Conservation (phyloP, 2,113 vertebrate genomes). For the Clarias macrocephalus region DNA sequence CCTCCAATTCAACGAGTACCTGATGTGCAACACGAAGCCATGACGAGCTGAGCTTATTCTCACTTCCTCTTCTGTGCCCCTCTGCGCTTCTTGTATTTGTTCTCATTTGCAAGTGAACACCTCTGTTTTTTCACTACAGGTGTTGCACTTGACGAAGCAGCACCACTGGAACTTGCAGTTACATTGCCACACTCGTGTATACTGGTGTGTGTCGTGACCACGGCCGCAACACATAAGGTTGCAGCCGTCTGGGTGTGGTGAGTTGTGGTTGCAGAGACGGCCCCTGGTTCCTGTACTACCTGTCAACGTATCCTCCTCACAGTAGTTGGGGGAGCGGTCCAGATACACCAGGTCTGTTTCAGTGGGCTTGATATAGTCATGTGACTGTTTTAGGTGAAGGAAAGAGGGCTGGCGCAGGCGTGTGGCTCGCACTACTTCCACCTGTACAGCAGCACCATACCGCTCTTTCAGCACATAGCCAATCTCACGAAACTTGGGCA, state of each 20-base stretch:
- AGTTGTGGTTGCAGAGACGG: constrained; percentile 93
- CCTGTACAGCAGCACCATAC: constrained; percentile 88
- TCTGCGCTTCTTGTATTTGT: background rate
- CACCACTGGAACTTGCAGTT: constrained; percentile 99
- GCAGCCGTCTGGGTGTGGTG: constrained; percentile 81
- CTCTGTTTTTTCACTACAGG: constrained; percentile 92
- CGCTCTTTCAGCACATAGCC: constrained; percentile 94
- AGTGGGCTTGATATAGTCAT: constrained; percentile 93
- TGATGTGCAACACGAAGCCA: constrained; percentile 82
- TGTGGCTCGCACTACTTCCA: constrained; percentile 91
- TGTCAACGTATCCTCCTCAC: constrained; percentile 88
- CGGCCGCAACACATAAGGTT: constrained; percentile 95
- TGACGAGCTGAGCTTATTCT: constrained; percentile 65
- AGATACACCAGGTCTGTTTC: constrained; percentile 96
- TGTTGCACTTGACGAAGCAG: constrained; percentile 97
- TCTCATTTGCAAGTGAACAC: constrained; percentile 95
- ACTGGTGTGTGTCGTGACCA: constrained; percentile 94
- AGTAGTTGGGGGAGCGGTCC: constrained; percentile 97
- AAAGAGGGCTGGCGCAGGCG: constrained; percentile 94
- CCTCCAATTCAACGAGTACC: constrained; percentile 23
- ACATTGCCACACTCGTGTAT: constrained; percentile 96
- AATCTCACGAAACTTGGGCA: constrained; percentile 95
- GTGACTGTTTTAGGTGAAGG: constrained; percentile 90
- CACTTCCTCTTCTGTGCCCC: background rate
- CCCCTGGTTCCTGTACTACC: constrained; percentile 94